Percentiles rank a stretch among this genome's conserved stretches.
Evolutionary conservation across 2,797 vertebrate species (phyloP).

Genomic region (Poecilia velifera): DNA sequence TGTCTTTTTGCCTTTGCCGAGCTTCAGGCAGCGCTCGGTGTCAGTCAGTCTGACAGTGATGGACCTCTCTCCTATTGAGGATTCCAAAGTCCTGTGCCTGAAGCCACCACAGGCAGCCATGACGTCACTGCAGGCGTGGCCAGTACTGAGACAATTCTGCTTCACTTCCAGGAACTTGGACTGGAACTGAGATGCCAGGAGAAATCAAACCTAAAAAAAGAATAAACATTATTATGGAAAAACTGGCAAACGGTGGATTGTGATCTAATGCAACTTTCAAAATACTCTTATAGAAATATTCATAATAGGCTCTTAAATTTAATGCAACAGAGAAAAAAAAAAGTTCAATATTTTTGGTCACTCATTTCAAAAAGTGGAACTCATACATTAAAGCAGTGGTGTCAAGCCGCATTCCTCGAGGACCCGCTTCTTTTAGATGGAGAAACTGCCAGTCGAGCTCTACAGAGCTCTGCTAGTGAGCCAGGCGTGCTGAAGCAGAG

Average conservation of each 20-base stretch:
- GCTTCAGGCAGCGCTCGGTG: background rate
- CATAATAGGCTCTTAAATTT: background rate
- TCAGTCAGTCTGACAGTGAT: slow-evolving; percentile 41
- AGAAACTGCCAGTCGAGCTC: no score
- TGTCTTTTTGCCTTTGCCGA: slow-evolving; percentile 18
- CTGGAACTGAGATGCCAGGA: slow-evolving; percentile 98
- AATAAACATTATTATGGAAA: slow-evolving; percentile 2
- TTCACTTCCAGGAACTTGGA: slow-evolving; percentile 99
- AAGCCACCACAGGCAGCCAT: background rate
- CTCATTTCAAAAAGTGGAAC: background rate
- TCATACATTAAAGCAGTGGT: background rate
- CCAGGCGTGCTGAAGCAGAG: no score
- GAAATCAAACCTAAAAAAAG: slow-evolving; percentile 90
- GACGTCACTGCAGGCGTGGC: slow-evolving; percentile 94
- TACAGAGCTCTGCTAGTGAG: no score
- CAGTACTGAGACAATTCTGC: slow-evolving; percentile 99
- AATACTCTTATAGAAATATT: background rate
- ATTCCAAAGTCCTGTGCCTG: slow-evolving; percentile 20
- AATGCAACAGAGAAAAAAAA: background rate
- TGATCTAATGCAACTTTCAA: background rate
- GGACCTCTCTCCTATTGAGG: slow-evolving; percentile 51
- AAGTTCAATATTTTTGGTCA: background rate
- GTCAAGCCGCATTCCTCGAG: no score
- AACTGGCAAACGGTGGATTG: background rate
- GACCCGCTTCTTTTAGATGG: no score